phyloP scores from a whole-genome alignment of 2,888 invertebrate genomes.

The Hypolimnas misippus region DNA sequence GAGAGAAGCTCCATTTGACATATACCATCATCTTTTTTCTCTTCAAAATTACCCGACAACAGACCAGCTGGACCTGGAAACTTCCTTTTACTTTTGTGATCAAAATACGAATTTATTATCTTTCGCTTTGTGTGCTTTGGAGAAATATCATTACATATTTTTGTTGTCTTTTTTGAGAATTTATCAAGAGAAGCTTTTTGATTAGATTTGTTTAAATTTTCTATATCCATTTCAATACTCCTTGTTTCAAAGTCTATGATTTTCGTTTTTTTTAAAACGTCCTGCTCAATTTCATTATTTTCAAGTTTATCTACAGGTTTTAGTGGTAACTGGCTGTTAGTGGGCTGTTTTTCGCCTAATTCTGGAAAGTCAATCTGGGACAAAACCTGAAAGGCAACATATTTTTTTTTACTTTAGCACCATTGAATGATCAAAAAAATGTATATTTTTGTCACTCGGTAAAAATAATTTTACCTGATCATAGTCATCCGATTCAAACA shows the following conservation, averaged over 20 bases:
- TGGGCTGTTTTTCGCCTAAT: conserved; percentile 9
- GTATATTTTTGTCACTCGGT: too few relatives aligned
- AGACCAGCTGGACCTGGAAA: conserved; percentile 79
- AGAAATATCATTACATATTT: conserved; percentile 41
- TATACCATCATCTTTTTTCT: conserved; percentile 64
- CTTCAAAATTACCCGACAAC: conserved; percentile 62
- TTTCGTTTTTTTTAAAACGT: background rate
- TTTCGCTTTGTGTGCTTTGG: conserved; percentile 70
- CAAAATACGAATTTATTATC: conserved; percentile 71
- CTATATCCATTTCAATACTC: background rate
- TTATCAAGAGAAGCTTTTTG: background rate
- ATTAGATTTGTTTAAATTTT: background rate
- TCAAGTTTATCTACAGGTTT: background rate
- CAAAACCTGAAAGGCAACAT: conserved; percentile 59
- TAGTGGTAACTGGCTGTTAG: background rate
- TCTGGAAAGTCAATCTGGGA: conserved; percentile 74
- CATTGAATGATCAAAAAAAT: too few relatives aligned
- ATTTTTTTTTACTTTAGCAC: background rate
- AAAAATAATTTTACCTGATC: conserved; percentile 66
- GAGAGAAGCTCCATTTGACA: conserved; percentile 72
- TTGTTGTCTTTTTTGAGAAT: background rate
- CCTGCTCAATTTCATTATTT: background rate
- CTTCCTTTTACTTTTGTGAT: conserved; percentile 72
- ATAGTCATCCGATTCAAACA: conserved; percentile 79
- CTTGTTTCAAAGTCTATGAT: background rate